Conservation (phyloP, 2,888 invertebrate genomes). For the Arctia plantaginis region DNA sequence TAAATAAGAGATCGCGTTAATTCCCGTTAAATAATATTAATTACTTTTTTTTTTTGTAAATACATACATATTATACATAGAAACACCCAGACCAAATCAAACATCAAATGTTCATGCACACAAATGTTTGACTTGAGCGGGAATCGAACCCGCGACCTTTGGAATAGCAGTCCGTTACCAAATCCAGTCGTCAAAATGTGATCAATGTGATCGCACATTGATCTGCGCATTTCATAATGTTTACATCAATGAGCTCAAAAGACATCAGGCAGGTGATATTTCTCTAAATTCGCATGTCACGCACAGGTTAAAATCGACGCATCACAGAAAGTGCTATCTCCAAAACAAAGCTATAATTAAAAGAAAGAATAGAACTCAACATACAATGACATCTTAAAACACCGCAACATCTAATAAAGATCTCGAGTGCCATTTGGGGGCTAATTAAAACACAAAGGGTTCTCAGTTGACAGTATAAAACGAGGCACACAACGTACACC, state of each 20-base stretch:
- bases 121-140: no score
- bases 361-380: not conserved
- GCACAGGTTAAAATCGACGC: not conserved
- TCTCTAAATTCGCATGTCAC: not conserved
- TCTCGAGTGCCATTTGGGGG: slow-evolving; percentile 55
- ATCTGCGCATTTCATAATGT: no score
- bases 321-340: not conserved
- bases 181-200: no score
- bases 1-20: no score
- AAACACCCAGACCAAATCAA: no score
- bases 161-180: no score
- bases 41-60: no score
- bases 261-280: not conserved
- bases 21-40: no score
- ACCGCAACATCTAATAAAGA: slow-evolving; percentile 60
- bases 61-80: no score
- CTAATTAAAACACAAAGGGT: slow-evolving; percentile 81
- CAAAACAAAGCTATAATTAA: not conserved
- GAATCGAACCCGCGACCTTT: no score
- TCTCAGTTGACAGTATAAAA: slow-evolving; percentile 74
- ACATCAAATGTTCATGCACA: no score
- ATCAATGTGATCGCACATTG: no score
- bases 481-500: slow-evolving; percentile 56
- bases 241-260: not conserved
- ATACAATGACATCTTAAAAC: slow-evolving; percentile 41